A percentile compares a stretch with the other conserved stretches of the same genome.
phyloP scores from a whole-genome alignment of 2,113 vertebrate species.

The Phoxinus phoxinus region DNA sequence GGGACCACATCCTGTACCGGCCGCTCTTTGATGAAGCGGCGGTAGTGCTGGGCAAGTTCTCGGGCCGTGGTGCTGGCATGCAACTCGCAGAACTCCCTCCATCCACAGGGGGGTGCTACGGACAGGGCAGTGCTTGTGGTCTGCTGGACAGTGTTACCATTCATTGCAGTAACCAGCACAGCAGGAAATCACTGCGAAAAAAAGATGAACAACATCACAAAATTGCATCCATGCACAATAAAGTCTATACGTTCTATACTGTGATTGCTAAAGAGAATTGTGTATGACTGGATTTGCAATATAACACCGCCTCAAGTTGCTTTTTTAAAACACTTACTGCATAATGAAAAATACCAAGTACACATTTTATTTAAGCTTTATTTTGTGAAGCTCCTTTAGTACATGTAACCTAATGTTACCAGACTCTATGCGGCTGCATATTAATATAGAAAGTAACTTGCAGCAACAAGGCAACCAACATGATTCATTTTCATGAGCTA shows the following conservation, averaged over 20 bases:
- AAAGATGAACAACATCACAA: background rate
- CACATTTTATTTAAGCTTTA: background rate
- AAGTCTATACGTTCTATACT: background rate
- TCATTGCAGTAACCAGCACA: constrained; percentile 91
- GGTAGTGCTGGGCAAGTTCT: constrained; percentile 91
- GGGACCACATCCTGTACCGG: constrained; percentile 86
- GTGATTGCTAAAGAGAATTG: background rate
- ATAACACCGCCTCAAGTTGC: background rate
- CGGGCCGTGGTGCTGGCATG: constrained; percentile 89
- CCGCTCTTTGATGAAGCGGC: constrained; percentile 85
- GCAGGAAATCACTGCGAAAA: constrained; percentile 65
- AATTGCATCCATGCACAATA: background rate
- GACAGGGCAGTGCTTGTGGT: constrained; percentile 71
- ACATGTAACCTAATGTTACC: background rate
- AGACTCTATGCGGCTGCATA: background rate
- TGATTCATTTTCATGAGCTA: background rate
- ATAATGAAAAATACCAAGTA: background rate
- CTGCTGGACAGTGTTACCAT: constrained; percentile 89
- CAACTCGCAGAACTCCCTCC: constrained; percentile 97
- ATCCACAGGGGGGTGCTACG: constrained; percentile 79
- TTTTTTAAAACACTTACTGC: background rate
- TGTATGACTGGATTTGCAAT: background rate
- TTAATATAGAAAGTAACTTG: background rate
- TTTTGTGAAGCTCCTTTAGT: background rate
- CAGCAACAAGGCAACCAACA: background rate